Evolutionary conservation across 1,140 invertebrate genomes (phyloP).

Genomic region (Pachypsylla venusta): DNA sequence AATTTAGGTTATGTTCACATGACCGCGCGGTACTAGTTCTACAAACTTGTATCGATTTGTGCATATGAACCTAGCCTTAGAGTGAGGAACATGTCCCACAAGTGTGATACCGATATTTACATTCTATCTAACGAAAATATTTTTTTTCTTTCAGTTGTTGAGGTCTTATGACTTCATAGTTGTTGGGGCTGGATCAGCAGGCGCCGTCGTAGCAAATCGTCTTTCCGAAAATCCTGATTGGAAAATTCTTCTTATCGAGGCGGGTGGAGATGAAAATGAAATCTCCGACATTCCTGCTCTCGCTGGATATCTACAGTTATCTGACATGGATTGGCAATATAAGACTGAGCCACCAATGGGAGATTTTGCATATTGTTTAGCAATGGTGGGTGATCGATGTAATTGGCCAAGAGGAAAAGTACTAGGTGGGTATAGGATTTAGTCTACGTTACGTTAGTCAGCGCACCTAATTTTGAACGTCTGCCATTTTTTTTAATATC

Average conservation of each 20-base stretch:
- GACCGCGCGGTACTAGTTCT: too few species aligned
- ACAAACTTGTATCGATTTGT: too few species aligned
- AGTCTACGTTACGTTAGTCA: constrained; percentile 30
- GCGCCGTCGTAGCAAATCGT: constrained; percentile 79
- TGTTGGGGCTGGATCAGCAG: constrained; percentile 81
- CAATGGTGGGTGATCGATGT: constrained; percentile 66
- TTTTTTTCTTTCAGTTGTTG: constrained; percentile 38
- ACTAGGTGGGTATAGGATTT: constrained; percentile 52
- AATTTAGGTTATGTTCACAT: too few species aligned
- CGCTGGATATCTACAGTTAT: constrained; percentile 57
- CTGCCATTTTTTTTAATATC: constrained; percentile 31
- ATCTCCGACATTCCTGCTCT: constrained; percentile 61
- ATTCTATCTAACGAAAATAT: background rate
- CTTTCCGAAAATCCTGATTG: constrained; percentile 63
- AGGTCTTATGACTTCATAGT: constrained; percentile 67
- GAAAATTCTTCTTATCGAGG: constrained; percentile 67
- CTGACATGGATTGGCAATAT: constrained; percentile 83
- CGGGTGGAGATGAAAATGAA: constrained; percentile 65
- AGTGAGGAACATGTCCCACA: too few species aligned
- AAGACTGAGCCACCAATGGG: constrained; percentile 59
- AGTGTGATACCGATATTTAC: too few species aligned
- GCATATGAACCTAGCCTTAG: too few species aligned
- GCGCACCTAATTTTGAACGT: too few species aligned
- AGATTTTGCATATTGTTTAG: constrained; percentile 52
- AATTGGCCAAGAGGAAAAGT: constrained; percentile 80